These are phyloP conservation scores for Coccyzus lansbergi DNA, from an alignment of 2,797 vertebrate genomes.

Conservation along the genomic window DNA sequence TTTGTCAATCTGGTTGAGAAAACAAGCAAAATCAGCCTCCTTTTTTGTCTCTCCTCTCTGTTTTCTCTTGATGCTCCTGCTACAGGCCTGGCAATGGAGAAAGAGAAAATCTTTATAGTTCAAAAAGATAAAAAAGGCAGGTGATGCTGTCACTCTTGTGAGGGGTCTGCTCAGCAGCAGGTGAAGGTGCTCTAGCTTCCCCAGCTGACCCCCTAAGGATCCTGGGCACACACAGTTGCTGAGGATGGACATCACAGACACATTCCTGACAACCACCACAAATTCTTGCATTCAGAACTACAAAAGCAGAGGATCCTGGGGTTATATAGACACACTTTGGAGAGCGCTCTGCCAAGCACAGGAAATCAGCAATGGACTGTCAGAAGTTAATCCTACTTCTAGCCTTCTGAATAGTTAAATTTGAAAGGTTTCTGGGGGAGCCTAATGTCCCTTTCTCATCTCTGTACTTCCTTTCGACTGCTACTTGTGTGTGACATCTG, in stretches of 20 bases:
- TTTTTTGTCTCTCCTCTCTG: background rate
- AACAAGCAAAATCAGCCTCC: background rate
- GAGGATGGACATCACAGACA: background rate
- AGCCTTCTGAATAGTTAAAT: background rate
- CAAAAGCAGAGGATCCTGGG: background rate
- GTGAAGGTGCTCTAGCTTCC: background rate
- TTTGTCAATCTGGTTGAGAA: background rate
- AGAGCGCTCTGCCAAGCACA: background rate
- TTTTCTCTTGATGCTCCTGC: background rate
- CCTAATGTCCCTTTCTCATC: background rate
- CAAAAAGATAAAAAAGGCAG: background rate
- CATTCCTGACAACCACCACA: background rate
- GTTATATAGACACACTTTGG: background rate
- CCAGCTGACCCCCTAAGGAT: background rate
- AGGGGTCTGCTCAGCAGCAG: background rate
- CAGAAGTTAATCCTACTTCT: background rate
- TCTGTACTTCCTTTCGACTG: background rate
- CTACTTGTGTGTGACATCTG: background rate
- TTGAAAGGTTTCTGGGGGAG: background rate
- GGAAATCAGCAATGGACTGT: background rate
- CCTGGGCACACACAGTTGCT: background rate
- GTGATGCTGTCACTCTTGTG: background rate
- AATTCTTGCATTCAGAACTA: background rate
- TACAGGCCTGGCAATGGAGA: fast-evolving
- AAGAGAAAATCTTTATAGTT: background rate